Percentiles rank a stretch among this genome's conserved stretches.
These are phyloP conservation scores for Leptopilina syphax DNA, from an alignment of 2,888 invertebrate genomes.

Conservation along the genomic window DNA sequence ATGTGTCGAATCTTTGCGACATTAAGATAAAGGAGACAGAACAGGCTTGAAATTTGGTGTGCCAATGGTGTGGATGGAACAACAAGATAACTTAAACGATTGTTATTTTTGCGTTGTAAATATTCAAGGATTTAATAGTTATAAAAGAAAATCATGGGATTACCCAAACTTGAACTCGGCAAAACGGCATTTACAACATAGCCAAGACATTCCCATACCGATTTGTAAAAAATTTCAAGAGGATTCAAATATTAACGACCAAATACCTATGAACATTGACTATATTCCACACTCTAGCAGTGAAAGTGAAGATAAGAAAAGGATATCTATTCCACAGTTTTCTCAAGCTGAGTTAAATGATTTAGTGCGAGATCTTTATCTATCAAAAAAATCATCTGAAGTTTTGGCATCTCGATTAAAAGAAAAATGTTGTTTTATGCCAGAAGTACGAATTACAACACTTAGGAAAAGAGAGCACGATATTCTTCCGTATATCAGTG, in stretches of 20 bases:
- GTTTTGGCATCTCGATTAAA: neutral
- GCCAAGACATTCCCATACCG: neutral
- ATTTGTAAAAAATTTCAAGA: neutral
- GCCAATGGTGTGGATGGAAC: constrained; percentile 24
- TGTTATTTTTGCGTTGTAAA: constrained; percentile 11
- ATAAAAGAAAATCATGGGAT: neutral
- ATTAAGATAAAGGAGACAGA: constrained; percentile 51
- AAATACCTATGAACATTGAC: neutral
- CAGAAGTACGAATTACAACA: neutral
- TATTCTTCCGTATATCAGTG: constrained; percentile 16
- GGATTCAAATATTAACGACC: too few relatives aligned
- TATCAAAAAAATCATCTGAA: neutral
- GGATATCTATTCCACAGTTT: neutral
- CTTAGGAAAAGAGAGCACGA: constrained; percentile 15
- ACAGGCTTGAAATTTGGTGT: constrained; percentile 3
- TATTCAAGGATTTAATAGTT: neutral
- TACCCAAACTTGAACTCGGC: neutral
- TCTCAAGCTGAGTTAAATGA: constrained; percentile 7
- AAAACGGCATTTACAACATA: neutral
- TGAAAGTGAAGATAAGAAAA: constrained; percentile 13
- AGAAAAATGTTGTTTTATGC: neutral
- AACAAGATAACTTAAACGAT: neutral
- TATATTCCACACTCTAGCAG: neutral
- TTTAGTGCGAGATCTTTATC: neutral
- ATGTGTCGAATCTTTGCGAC: neutral